Evolutionary conservation across 2,797 vertebrate species (phyloP).

Genomic region (Adrianichthys oophorus): DNA sequence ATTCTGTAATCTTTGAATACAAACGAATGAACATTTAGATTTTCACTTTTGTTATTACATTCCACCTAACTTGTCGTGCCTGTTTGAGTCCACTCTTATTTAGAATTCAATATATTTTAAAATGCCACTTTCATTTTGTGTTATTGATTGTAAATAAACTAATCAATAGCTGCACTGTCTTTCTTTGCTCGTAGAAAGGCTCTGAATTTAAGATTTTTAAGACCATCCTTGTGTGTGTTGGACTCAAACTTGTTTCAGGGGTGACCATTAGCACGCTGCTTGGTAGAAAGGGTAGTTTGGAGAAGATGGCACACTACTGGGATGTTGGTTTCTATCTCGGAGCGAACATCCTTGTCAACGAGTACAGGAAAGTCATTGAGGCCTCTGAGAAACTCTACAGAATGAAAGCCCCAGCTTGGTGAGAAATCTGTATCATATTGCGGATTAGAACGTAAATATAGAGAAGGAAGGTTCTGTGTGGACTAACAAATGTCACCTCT

Average conservation of each 20-base stretch:
- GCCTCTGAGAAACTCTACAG: slow-evolving; percentile 90
- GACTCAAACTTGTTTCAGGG: slow-evolving; percentile 63
- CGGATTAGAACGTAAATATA: neutral
- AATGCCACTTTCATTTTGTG: neutral
- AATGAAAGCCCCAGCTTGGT: slow-evolving; percentile 89
- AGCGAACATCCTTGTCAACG: slow-evolving; percentile 84
- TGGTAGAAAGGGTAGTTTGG: slow-evolving; percentile 86
- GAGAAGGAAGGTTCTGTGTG: neutral
- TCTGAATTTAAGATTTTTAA: too few relatives aligned
- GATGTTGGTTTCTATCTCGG: slow-evolving; percentile 92
- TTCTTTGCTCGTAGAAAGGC: too few relatives aligned
- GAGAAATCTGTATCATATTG: slow-evolving; percentile 27
- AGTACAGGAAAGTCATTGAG: slow-evolving; percentile 84
- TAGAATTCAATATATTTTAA: neutral
- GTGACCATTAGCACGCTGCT: slow-evolving; percentile 87
- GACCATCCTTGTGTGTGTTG: too few relatives aligned
- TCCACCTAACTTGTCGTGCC: neutral
- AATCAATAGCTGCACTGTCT: neutral
- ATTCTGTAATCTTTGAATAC: too few relatives aligned
- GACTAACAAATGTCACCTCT: neutral
- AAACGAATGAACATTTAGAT: too few relatives aligned
- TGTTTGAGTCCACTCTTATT: neutral
- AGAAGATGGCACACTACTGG: slow-evolving; percentile 93
- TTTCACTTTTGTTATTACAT: too few relatives aligned
- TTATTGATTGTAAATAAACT: too few relatives aligned